These are phyloP conservation scores for Archips crataeganus DNA, from an alignment of 2,888 invertebrate species.

Conservation along the genomic window DNA sequence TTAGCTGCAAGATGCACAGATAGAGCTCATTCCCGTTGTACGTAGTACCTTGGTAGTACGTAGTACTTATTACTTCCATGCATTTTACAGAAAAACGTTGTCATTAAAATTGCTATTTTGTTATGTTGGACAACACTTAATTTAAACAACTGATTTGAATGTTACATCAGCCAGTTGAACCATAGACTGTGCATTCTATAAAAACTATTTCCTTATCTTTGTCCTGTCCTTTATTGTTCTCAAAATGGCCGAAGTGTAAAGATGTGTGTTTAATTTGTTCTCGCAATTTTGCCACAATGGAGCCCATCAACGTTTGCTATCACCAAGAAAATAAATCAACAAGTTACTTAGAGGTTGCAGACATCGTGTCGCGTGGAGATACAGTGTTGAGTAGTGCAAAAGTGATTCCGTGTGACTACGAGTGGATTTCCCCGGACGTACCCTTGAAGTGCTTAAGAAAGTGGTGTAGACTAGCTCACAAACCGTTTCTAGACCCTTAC, in stretches of 20 bases:
- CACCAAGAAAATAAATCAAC: constrained; percentile 65
- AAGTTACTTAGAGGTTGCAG: constrained; percentile 60
- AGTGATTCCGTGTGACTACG: constrained; percentile 53
- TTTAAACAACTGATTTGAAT: no score
- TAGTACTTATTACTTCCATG: no score
- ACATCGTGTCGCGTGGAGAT: constrained; percentile 60
- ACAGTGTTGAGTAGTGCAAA: constrained; percentile 56
- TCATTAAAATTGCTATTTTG: no score
- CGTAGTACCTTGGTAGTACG: no score
- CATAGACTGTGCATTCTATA: constrained; percentile 30
- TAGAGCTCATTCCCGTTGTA: no score
- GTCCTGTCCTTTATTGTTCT: constrained; percentile 53
- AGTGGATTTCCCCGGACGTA: constrained; percentile 56
- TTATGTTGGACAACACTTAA: no score
- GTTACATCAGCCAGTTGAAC: constrained; percentile 31
- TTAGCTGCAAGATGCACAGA: no score
- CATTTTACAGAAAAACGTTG: no score
- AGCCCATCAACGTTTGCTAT: constrained; percentile 69
- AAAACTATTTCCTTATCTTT: constrained; percentile 37
- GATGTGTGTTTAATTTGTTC: constrained; percentile 67
- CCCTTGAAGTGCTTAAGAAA: constrained; percentile 59
- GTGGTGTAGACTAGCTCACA: constrained; percentile 63
- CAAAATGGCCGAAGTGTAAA: constrained; percentile 84
- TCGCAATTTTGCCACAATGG: constrained; percentile 75
- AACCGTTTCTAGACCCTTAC: constrained; percentile 67